Evolutionary conservation across 1,140 invertebrate species (phyloP).

Genomic region (Bombus vancouverensis): DNA sequence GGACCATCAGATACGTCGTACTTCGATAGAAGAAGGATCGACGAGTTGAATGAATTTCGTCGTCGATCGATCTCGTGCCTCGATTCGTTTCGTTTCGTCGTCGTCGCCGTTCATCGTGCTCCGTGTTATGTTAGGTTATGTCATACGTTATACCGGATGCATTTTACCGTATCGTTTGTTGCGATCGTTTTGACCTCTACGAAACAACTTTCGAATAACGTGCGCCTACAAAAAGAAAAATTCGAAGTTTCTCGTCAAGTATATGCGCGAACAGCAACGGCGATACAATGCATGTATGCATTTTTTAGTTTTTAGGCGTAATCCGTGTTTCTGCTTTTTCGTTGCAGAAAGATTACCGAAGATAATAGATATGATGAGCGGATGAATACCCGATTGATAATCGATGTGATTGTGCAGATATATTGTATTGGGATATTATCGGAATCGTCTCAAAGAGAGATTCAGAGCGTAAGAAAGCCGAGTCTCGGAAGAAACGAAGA

Average conservation of each 20-base stretch:
- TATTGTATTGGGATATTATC: background rate
- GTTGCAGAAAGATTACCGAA: slow-evolving; percentile 8
- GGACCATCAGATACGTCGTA: slow-evolving; percentile 64
- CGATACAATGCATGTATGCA: no score
- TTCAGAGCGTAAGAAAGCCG: slow-evolving; percentile 41
- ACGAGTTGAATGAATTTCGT: slow-evolving; percentile 43
- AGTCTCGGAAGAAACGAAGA: slow-evolving; percentile 40
- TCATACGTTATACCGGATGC: background rate
- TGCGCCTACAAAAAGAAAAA: slow-evolving; percentile 15
- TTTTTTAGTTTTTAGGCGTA: slow-evolving; percentile 5
- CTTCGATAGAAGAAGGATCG: slow-evolving; percentile 59
- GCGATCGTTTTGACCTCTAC: slow-evolving; percentile 21
- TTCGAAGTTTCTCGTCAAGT: slow-evolving; percentile 11
- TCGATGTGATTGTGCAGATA: slow-evolving; percentile 21
- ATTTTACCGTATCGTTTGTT: background rate
- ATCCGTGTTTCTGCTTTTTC: slow-evolving; percentile 3
- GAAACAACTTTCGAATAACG: slow-evolving; percentile 41
- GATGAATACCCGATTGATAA: slow-evolving; percentile 5
- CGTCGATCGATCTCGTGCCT: slow-evolving; percentile 50
- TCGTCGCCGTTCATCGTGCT: slow-evolving; percentile 60
- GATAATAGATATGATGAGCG: background rate
- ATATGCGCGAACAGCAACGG: slow-evolving; percentile 18
- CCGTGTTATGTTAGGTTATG: slow-evolving; percentile 1
- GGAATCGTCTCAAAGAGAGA: slow-evolving; percentile 27
- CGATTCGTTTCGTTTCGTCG: slow-evolving; percentile 50